A percentile compares a stretch with the other conserved stretches of the same genome.
Evolutionary conservation across 2,113 vertebrate species (phyloP).

Genomic region (Mus pahari): DNA sequence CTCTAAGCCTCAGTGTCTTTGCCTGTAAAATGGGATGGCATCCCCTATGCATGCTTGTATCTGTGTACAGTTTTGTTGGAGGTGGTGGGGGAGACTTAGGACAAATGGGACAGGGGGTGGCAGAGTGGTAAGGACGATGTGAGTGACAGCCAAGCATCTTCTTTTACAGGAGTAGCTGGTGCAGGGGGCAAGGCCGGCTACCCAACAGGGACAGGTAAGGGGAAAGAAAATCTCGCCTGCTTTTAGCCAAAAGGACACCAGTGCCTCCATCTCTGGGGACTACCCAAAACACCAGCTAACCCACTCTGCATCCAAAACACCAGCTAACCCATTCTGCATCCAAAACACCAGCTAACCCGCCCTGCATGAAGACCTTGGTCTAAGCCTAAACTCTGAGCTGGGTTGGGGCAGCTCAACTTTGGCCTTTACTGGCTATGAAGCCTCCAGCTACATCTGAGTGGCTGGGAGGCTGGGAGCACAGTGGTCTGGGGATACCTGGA

Average conservation of each 20-base stretch:
- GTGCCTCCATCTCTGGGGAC: neutral
- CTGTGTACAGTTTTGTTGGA: neutral
- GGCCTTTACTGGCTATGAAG: neutral
- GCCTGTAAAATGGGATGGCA: neutral
- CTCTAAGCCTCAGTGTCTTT: neutral
- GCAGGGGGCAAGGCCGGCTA: constrained; percentile 90
- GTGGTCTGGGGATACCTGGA: neutral
- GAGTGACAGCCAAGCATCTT: neutral
- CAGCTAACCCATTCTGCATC: neutral
- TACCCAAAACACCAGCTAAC: neutral
- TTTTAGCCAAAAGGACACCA: neutral
- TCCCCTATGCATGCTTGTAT: neutral
- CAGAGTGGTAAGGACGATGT: neutral
- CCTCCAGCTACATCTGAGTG: too few relatives aligned
- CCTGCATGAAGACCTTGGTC: neutral
- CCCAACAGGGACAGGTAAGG: constrained; percentile 93
- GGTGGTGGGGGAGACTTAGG: neutral
- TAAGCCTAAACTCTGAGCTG: neutral
- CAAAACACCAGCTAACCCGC: neutral
- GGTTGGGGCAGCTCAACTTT: neutral
- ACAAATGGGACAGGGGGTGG: too few relatives aligned
- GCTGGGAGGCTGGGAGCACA: neutral
- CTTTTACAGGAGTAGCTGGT: constrained; percentile 88
- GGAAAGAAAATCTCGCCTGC: neutral
- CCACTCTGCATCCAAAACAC: neutral